Base-by-base conservation (phyloP, 2,797 vertebrate genomes). In the Taeniopygia guttata region DNA sequence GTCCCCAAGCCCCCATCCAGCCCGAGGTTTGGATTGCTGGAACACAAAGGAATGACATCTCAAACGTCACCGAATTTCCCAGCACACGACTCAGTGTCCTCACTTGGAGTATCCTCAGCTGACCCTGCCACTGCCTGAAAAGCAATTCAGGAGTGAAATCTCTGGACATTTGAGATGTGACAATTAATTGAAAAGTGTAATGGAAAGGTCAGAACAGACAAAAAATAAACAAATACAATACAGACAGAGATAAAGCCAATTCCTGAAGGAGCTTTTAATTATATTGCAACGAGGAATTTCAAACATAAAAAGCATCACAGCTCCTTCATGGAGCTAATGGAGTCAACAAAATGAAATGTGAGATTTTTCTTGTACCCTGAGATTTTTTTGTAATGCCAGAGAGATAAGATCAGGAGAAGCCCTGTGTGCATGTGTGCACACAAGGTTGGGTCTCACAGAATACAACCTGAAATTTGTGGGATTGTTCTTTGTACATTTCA, bases 21-120 rank as follows among this genome's bases (percentile, higher is more conserved):
- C 13, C 72, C 0, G 1, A 52, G 72, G 43, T 77, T 79, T 58
- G 66, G 54, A 63, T 34, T 36, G 38, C 27, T 66, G 82, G 68
- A 55, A 70, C 45, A 18, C 21, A 81, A 67, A 81, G 78, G 84
- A 87, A 81, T 10, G 79, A 59, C 16, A 43, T 0, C n/a, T 84
- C 78, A 23, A 80, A 87, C 10, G 29, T 85, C 89, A 89, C 91
- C 3, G 2, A 30, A 84, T 83, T 52, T 91, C 86, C 87, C 66
- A 60, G 94, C 1, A 18, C 68, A 30, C 64, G 10, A 51, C 45
- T 76, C 94, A 70, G 59, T 22, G 84, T 66, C 89, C 94, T 45
- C 49, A 15, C 89, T 77, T 25, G 56, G 60, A 51, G 80, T 79
- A 59, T 95, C 95, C 95, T 84, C 63, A 9, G 48, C 87, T 91